Evolutionary conservation across 2,113 vertebrate genomes (phyloP).

Genomic region (Labeo catla): DNA sequence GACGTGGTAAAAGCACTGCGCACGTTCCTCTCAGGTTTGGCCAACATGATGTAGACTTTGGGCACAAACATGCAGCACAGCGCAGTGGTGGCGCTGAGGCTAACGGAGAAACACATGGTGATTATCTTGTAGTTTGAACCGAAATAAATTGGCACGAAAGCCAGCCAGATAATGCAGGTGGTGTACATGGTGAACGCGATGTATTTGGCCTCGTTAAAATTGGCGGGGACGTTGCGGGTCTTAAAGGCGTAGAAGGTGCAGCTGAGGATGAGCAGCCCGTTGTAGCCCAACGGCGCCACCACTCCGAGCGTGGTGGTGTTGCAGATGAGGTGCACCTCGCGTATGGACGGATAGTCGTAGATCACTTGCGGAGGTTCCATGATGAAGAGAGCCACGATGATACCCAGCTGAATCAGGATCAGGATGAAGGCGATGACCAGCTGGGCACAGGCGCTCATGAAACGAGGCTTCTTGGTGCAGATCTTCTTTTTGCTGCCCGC

Average conservation of each 20-base stretch:
- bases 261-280: slow-evolving; percentile 95
- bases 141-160: slow-evolving; percentile 99
- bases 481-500: slow-evolving; percentile 99
- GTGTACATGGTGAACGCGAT: slow-evolving; percentile 99
- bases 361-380: slow-evolving; percentile 92
- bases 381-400: slow-evolving; percentile 94
- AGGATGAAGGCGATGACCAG: slow-evolving; percentile 93
- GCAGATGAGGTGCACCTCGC: slow-evolving; percentile 96
- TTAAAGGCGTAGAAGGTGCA: slow-evolving; percentile 99
- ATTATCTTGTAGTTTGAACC: slow-evolving; percentile 99
- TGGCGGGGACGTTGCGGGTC: slow-evolving; percentile 97
- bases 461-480: slow-evolving; percentile 97
- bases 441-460: slow-evolving; percentile 99
- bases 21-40: slow-evolving; percentile 95
- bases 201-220: slow-evolving; percentile 99
- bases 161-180: slow-evolving; percentile 98
- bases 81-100: slow-evolving; percentile 95
- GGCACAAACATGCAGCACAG: slow-evolving; percentile 98
- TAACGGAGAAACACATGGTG: slow-evolving; percentile 99
- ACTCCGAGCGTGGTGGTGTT: slow-evolving; percentile 96
- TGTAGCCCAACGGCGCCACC: slow-evolving; percentile 96
- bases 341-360: slow-evolving; percentile 94
- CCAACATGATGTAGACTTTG: slow-evolving; percentile 99
- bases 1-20: slow-evolving; percentile 98
- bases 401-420: slow-evolving; percentile 93